These are phyloP conservation scores for Agriopis marginaria DNA, from an alignment of 2,888 invertebrate genomes.

Conservation along the genomic window DNA sequence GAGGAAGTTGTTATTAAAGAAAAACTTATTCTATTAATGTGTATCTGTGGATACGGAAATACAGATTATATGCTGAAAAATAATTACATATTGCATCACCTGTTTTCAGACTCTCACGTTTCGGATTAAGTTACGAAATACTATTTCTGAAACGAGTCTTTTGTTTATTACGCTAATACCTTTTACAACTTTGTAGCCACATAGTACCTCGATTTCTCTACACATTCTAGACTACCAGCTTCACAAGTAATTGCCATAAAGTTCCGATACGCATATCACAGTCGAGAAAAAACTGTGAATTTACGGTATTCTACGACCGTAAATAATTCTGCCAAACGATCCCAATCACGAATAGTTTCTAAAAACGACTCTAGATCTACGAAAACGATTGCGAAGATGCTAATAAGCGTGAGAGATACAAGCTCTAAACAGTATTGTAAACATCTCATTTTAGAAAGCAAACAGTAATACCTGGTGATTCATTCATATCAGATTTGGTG, in stretches of 20 bases:
- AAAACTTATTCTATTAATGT: background rate
- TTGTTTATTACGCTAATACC: conserved; percentile 3
- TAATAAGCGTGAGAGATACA: conserved; percentile 40
- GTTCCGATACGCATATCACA: conserved; percentile 29
- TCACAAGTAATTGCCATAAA: conserved; percentile 20
- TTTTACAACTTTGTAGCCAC: conserved; percentile 4
- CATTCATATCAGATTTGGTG: conserved; percentile 19
- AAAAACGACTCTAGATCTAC: conserved; percentile 26
- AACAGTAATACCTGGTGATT: conserved; percentile 17
- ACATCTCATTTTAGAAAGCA: conserved; percentile 30
- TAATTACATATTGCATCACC: background rate
- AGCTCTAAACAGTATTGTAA: conserved; percentile 28
- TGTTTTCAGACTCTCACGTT: background rate
- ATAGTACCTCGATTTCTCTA: conserved; percentile 5
- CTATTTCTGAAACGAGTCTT: background rate
- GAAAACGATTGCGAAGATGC: conserved; percentile 17
- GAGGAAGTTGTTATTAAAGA: too few species aligned
- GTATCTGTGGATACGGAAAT: background rate
- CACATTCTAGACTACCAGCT: conserved; percentile 15
- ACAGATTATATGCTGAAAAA: background rate
- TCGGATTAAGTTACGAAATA: background rate
- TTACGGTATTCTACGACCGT: conserved; percentile 32
- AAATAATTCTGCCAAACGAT: conserved; percentile 36
- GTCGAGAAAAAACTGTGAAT: conserved; percentile 23
- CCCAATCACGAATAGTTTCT: conserved; percentile 35